These are phyloP conservation scores for Orthosia gothica DNA, from an alignment of 2,888 invertebrate species.

Conservation along the genomic window DNA sequence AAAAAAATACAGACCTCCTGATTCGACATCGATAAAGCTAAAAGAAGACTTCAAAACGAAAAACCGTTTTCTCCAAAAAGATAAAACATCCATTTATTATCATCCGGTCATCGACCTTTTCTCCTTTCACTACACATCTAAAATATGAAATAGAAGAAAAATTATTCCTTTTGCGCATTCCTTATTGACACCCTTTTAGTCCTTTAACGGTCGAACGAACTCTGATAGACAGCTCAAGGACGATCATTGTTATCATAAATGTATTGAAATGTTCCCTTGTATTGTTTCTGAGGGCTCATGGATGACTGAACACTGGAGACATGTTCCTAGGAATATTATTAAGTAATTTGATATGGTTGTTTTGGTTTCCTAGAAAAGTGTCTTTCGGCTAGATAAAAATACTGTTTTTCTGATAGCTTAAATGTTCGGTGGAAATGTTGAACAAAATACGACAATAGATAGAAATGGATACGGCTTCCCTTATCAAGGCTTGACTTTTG, in stretches of 20 bases:
- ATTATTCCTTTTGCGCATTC: conserved; percentile 48
- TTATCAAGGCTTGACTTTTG: too few species aligned
- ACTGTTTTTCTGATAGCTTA: background rate
- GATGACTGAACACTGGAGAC: conserved; percentile 4
- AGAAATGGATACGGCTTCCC: too few species aligned
- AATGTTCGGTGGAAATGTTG: background rate
- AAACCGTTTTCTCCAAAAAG: background rate
- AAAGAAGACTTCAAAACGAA: background rate
- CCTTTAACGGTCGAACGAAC: conserved; percentile 38
- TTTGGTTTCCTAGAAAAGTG: background rate
- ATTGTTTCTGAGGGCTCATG: conserved; percentile 32
- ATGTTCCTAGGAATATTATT: conserved; percentile 5
- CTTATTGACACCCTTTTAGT: conserved; percentile 65
- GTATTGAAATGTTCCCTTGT: conserved; percentile 45
- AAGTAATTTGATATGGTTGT: conserved; percentile 31
- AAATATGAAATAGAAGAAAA: conserved; percentile 40
- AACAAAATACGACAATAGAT: too few species aligned
- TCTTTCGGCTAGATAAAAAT: background rate
- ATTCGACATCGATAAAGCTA: background rate
- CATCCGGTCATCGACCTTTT: background rate
- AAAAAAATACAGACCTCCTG: background rate
- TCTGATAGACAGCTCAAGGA: conserved; percentile 28
- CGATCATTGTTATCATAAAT: conserved; percentile 48
- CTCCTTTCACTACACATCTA: conserved; percentile 17
- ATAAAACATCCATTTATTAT: background rate